These are phyloP conservation scores for Strix aluco DNA, from an alignment of 2,113 vertebrate genomes.

Conservation along the genomic window DNA sequence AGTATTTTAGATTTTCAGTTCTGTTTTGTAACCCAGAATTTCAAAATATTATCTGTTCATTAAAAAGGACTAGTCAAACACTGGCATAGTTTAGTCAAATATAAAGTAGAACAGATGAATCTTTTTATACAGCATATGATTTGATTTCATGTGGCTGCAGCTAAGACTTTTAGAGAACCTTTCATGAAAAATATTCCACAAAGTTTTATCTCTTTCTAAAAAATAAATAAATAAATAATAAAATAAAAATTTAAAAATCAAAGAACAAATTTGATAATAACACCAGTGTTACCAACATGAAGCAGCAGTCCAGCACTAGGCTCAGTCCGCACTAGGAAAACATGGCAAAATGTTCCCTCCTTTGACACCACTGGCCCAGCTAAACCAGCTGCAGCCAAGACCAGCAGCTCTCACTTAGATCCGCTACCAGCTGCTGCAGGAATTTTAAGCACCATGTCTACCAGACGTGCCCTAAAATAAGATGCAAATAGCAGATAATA, in stretches of 20 bases:
- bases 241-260: conserved; percentile 52
- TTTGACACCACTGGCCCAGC: conserved; percentile 35
- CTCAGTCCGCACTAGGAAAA: neutral
- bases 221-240: neutral
- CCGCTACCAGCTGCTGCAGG: neutral
- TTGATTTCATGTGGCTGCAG: conserved; percentile 73
- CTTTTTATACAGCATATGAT: conserved; percentile 73
- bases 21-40: conserved; percentile 83
- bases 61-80: conserved; percentile 83
- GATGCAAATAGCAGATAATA: neutral
- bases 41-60: conserved; percentile 83
- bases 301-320: conserved; percentile 58
- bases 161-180: conserved; percentile 71
- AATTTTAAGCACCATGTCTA: neutral
- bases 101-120: conserved; percentile 76
- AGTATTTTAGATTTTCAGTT: conserved; percentile 87
- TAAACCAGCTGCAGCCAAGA: conserved; percentile 23
- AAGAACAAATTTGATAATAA: conserved; percentile 74
- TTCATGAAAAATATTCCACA: conserved; percentile 74
- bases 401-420: neutral
- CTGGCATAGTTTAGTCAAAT: conserved; percentile 80
- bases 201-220: conserved; percentile 53
- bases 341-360: conserved; percentile 2
- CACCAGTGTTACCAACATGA: conserved; percentile 73
- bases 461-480: neutral